Percentiles rank a stretch among this genome's conserved stretches.
phyloP scores from a whole-genome alignment of 2,113 vertebrate species.

The Toxotes jaculatrix region DNA sequence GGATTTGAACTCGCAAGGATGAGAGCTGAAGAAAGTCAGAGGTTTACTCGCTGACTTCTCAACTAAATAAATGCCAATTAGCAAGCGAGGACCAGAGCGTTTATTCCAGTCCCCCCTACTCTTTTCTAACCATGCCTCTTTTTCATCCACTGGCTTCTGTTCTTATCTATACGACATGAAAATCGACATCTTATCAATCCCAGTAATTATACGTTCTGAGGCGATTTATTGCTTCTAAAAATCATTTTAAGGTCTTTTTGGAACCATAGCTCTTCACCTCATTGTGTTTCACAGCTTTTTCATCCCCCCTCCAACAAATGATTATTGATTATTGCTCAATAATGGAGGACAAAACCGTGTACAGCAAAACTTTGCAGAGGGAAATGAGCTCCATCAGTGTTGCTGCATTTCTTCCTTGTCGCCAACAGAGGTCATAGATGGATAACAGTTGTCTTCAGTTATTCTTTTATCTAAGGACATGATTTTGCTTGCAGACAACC shows the following conservation, averaged over 20 bases:
- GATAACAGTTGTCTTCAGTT: not conserved
- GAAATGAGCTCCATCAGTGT: not conserved
- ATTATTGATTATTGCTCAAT: not conserved
- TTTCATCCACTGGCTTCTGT: not conserved
- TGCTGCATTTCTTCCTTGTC: not conserved
- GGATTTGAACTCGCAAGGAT: no score
- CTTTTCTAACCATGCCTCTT: not conserved
- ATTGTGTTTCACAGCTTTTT: not conserved
- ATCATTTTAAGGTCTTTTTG: not conserved
- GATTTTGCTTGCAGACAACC: not conserved
- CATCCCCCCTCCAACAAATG: not conserved
- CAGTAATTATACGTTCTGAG: no score
- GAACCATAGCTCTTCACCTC: no score
- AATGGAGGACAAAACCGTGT: not conserved
- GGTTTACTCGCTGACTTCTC: no score
- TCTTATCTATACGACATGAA: not conserved
- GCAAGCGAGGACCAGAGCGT: no score
- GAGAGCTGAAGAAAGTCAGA: no score
- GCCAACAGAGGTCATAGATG: slow-evolving; percentile 20
- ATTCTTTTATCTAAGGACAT: not conserved
- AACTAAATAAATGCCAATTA: no score
- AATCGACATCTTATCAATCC: no score
- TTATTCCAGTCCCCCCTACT: no score
- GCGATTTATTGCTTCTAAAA: not conserved
- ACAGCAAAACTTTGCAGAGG: not conserved